Conservation (phyloP, 2,113 vertebrate genomes). For the Toxotes chatareus region DNA sequence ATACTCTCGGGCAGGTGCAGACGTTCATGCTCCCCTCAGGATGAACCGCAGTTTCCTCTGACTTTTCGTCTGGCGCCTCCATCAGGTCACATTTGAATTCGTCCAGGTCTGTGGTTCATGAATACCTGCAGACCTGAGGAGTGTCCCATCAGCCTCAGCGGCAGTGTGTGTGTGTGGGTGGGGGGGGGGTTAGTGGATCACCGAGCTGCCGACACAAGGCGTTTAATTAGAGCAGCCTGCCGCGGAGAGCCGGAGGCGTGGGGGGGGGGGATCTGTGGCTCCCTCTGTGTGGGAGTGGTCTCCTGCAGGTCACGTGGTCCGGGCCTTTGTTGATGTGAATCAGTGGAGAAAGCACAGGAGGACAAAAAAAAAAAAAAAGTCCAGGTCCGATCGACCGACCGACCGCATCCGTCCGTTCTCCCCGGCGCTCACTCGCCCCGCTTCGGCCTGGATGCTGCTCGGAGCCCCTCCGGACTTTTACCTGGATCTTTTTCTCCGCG, state of each 20-base stretch:
- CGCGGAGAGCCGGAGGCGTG: background rate
- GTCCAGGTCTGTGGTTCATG: no score
- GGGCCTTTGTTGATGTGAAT: conserved; percentile 79
- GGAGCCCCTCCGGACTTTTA: background rate
- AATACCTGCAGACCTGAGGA: no score
- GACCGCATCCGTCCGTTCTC: conserved; percentile 8
- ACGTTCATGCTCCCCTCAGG: no score
- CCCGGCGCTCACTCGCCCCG: conserved; percentile 34
- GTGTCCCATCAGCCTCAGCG: no score
- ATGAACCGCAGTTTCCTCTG: no score
- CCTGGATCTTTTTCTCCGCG: conserved; percentile 27
- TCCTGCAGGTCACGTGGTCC: conserved; percentile 69
- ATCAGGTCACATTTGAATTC: no score
- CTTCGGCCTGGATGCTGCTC: conserved; percentile 52
- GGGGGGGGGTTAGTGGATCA: no score
- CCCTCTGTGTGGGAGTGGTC: conserved; percentile 63
- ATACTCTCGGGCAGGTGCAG: no score
- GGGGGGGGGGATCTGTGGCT: background rate
- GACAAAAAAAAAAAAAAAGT: conserved; percentile 37
- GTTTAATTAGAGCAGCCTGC: background rate
- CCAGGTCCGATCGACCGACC: conserved; percentile 25
- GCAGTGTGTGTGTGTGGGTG: no score
- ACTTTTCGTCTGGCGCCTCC: no score
- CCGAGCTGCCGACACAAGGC: no score
- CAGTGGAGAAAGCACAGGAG: conserved; percentile 39